These are phyloP conservation scores for Dicyrtoma fusca DNA, from an alignment of 2,888 invertebrate species.

Conservation along the genomic window DNA sequence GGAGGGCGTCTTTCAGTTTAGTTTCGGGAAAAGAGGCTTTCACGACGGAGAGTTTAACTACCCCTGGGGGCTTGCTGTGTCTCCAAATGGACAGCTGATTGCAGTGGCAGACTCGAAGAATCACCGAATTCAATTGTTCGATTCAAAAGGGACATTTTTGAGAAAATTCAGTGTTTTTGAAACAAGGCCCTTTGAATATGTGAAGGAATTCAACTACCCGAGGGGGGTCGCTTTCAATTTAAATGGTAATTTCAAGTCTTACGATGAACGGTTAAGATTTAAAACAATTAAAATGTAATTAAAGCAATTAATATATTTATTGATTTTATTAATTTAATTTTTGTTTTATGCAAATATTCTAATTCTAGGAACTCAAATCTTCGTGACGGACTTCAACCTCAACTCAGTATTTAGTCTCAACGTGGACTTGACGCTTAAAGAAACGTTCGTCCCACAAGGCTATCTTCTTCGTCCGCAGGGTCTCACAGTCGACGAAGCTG, in stretches of 20 bases:
- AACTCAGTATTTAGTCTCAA: slow-evolving; percentile 35
- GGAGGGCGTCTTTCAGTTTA: slow-evolving; percentile 76
- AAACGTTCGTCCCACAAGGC: background rate
- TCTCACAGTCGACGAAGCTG: slow-evolving; percentile 34
- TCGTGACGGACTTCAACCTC: slow-evolving; percentile 44
- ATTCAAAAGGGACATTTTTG: slow-evolving; percentile 28
- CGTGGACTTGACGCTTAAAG: background rate
- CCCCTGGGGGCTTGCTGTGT: slow-evolving; percentile 52
- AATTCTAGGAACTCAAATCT: slow-evolving; percentile 37
- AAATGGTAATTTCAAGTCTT: slow-evolving; percentile 26
- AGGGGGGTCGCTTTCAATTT: slow-evolving; percentile 44
- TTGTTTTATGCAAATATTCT: background rate
- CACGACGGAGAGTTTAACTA: slow-evolving; percentile 66
- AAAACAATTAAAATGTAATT: background rate
- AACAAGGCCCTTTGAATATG: slow-evolving; percentile 2
- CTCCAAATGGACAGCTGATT: slow-evolving; percentile 40
- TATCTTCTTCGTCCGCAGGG: slow-evolving; percentile 32
- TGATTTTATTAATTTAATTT: background rate
- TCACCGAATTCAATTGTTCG: slow-evolving; percentile 50
- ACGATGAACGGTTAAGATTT: too few species aligned
- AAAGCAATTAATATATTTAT: background rate
- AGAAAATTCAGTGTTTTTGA: slow-evolving; percentile 16
- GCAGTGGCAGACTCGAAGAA: slow-evolving; percentile 49
- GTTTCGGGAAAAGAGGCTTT: slow-evolving; percentile 82
- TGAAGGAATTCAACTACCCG: slow-evolving; percentile 31